Evolutionary conservation across 2,797 vertebrate genomes (phyloP), one percentile per base, ranked within the genome.

Genomic region (Paedocypris micromegethes): DNA sequence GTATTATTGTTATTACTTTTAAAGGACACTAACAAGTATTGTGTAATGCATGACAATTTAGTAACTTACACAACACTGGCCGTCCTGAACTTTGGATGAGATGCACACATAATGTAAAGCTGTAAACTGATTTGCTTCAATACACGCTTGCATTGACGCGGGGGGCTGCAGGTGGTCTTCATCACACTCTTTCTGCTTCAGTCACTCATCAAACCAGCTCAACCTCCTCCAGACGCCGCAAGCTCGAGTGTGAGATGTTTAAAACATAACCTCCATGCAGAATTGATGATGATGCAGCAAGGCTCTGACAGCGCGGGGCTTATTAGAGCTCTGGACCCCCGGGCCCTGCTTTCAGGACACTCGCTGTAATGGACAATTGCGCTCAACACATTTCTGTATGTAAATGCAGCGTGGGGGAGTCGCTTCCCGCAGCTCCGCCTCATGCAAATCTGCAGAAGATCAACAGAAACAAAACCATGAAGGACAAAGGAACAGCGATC

Each of bases 351-450:
- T 81, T 81, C 63, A 79, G 79, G 80, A 76, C 80, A 77, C 83
- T 83, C 68, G 74, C 82, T 77, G 73, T 82, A 82, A 68, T 78
- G 80, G 80, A 83, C 81, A 84, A 81, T 83, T 81, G 77, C 78
- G 79, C 77, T 76, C 61, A 75, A 75, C 75, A 82, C 82, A 86
- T 86, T 86, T 84, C 86, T 87, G 84, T 72, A 87, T 87, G 84
- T 76, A 85, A 86, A 87, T 83, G 78, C 69, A 84, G 66, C 57
- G 66, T 40, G 61, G 67, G 58, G 68, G 63, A 46, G 60, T 64
- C 54, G 45, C 58, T 53, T 63, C 52, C 68, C 54, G 5, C 58
- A 38, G 41, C 68, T 71, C 67, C 45, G 52, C 41, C 45, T 68
- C 61, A 69, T 67, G 70, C 66, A 58, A 65, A 75, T 75, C 55